Percentiles rank a stretch among this genome's conserved stretches.
phyloP scores from a whole-genome alignment of 2,888 invertebrate species.

The Pharmacophagus antenor region DNA sequence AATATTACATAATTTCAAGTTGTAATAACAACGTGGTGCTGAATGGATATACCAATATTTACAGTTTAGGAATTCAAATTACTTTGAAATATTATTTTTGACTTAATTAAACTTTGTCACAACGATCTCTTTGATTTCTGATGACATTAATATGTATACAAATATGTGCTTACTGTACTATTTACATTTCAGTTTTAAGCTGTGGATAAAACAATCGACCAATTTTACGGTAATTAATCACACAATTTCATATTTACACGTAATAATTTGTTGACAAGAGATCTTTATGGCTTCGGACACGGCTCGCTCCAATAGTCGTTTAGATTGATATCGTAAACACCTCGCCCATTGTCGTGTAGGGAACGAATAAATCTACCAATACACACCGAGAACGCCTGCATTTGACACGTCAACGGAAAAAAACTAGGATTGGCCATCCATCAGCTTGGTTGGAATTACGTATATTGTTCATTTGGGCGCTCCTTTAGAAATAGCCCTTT shows the following conservation, averaged over 20 bases:
- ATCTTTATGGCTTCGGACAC: constrained; percentile 27
- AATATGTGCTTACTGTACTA: neutral
- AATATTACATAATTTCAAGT: no score
- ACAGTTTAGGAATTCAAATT: no score
- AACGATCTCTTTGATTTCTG: no score
- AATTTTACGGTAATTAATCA: constrained; percentile 32
- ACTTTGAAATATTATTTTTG: no score
- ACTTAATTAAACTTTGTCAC: no score
- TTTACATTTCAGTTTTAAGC: neutral
- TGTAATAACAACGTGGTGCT: no score
- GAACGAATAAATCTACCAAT: constrained; percentile 54
- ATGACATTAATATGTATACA: no score
- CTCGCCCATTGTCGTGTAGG: constrained; percentile 46
- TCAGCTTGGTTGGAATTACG: constrained; percentile 68
- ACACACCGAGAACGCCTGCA: constrained; percentile 50
- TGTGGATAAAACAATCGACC: constrained; percentile 21
- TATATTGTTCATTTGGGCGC: constrained; percentile 67
- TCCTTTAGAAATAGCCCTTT: constrained; percentile 60
- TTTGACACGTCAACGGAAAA: constrained; percentile 58
- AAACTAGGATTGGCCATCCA: constrained; percentile 66
- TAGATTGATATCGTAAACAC: constrained; percentile 48
- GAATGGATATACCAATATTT: no score
- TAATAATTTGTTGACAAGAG: constrained; percentile 33
- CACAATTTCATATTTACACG: constrained; percentile 28
- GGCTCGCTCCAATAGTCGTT: constrained; percentile 41